Base-by-base conservation (phyloP, 2,113 vertebrate genomes). In the Corydoras maculifer region DNA sequence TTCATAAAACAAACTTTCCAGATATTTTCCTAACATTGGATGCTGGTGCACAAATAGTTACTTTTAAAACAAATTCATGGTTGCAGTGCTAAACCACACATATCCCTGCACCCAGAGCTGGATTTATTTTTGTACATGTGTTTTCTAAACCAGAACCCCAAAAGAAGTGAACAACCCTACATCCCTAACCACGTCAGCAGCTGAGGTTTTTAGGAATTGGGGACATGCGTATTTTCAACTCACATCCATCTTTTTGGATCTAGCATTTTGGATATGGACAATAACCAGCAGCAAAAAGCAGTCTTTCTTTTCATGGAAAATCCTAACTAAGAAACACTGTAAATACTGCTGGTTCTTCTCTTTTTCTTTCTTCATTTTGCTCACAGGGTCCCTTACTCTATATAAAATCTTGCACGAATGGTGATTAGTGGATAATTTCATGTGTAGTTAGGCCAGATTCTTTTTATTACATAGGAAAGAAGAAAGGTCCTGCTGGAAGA, bases 41-140 rank as follows among this genome's bases (percentile, higher is more conserved):
- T 75, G 54, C 70, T 69, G 8, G 35, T 43, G 35, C 57, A 18
- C 53, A 43, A 69, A 25, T 48, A 9, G 53, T 58, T n/a, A 63
- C 50, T 65, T 43, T 76, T 43, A 65, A 63, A 70, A 62, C 62
- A 29, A 48, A 68, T 83, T 82, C 77, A 87, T 84, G 84, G 79
- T 84, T 83, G 81, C 75, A 74, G 59, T 74, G 74, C 72, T 69
- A 35, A 48, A 83, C 88, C 85, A 25, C 85, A 87, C 75, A 79
- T 75, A 73, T 58, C 62, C 81, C 82, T 84, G 80, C 85, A 86
- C 83, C 84, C 86, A 79, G 77, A 83, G 73, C 73, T 65, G 66
- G 78, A 84, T 81, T 85, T 86, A 86, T 87, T 87, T 87, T 82
- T 83, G 80, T 87, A 81, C 82, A 72, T 77, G 86, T 81, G 82